Conservation (phyloP, 37 sponge, comb jelly and placozoan genomes). For the Tethya wilhelma region DNA sequence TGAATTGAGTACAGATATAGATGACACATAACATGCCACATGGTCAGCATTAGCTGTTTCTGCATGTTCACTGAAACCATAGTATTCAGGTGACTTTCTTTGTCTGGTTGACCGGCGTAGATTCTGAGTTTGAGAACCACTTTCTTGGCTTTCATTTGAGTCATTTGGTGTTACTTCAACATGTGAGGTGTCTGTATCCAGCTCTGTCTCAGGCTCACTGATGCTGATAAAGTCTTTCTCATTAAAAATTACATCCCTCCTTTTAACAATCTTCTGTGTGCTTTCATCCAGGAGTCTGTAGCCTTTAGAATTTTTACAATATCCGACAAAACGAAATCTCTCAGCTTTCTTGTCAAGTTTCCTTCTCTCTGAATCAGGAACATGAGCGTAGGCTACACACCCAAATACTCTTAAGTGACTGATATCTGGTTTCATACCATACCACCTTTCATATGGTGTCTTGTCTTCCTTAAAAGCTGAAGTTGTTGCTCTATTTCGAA, state of each 20-base stretch:
- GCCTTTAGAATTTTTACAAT: conserved; percentile 46
- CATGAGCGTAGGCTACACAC: conserved; percentile 57
- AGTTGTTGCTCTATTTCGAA: conserved; percentile 36
- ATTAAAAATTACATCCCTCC: conserved; percentile 49
- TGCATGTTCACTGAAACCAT: background rate
- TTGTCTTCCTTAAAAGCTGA: conserved; percentile 2
- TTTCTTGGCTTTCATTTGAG: too few relatives aligned
- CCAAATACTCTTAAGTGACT: conserved; percentile 55
- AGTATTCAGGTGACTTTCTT: background rate
- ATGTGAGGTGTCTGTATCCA: background rate
- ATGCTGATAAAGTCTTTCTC: conserved; percentile 49
- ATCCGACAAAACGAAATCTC: conserved; percentile 51
- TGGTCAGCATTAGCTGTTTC: background rate
- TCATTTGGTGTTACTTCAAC: background rate
- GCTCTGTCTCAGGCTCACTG: background rate
- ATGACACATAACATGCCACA: background rate
- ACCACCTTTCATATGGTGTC: conserved; percentile 44
- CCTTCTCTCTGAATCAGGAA: conserved; percentile 36
- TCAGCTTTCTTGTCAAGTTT: conserved; percentile 58
- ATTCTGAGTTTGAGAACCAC: too few relatives aligned
- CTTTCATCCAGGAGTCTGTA: conserved; percentile 42
- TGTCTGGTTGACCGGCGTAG: background rate
- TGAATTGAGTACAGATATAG: background rate
- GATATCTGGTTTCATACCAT: conserved; percentile 40
- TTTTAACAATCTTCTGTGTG: background rate